Evolutionary conservation across 2,797 vertebrate genomes (phyloP).

Genomic region (Spea hammondii): DNA sequence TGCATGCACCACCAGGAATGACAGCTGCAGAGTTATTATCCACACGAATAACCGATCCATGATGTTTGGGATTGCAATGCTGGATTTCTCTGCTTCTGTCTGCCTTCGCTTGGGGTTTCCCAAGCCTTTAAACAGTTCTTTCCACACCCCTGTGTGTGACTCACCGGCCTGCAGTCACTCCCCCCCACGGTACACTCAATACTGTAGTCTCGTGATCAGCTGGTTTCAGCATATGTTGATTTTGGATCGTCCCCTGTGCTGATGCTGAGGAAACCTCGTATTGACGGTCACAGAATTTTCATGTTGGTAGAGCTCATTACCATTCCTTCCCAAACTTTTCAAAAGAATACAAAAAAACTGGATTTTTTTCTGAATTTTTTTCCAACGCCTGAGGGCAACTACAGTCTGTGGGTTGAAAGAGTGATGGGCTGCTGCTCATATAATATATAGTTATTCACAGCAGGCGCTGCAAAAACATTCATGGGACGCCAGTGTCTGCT

Average conservation of each 20-base stretch:
- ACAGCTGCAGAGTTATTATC: conserved; percentile 8
- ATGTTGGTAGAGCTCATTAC: too few species aligned
- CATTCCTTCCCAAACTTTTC: too few species aligned
- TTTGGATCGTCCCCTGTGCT: neutral
- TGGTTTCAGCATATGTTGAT: neutral
- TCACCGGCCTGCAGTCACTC: neutral
- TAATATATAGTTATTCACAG: too few species aligned
- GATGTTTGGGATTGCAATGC: conserved; percentile 8
- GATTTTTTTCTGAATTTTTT: too few species aligned
- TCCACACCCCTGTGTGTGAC: neutral
- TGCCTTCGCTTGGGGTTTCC: neutral
- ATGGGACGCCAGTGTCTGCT: too few species aligned
- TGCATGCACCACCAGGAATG: neutral
- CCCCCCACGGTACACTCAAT: neutral
- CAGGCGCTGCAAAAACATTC: too few species aligned
- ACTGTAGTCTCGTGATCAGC: conserved; percentile 13
- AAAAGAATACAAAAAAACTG: too few species aligned
- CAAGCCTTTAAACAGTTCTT: neutral
- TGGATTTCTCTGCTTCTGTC: neutral
- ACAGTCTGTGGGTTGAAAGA: too few species aligned
- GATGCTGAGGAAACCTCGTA: neutral
- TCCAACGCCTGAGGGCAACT: too few species aligned
- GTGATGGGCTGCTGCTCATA: too few species aligned
- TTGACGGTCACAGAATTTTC: too few species aligned
- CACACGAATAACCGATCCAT: neutral